Base-by-base conservation (phyloP, 1,140 invertebrate genomes). In the Drosophila yakuba region DNA sequence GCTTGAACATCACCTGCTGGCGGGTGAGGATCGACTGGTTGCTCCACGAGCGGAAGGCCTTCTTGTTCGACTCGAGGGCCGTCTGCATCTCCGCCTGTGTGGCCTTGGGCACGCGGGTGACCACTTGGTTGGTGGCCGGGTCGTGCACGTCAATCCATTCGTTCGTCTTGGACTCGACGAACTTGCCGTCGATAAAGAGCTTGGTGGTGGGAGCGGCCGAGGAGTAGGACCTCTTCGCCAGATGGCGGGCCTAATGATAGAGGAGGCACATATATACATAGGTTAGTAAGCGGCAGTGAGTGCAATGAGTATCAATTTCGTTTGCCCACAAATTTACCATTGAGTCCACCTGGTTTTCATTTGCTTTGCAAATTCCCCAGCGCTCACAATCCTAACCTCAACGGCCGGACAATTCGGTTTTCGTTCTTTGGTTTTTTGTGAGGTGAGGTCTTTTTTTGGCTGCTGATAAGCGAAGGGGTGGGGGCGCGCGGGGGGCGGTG, bases 61-160 rank as follows among this genome's bases (percentile, higher is more conserved):
- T 95, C 91, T 97, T 98, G 2, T 97, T 96, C 25, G 97, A 95
- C 51, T 96, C 95, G 8, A 99, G 96, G 0, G 99, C 99, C 28
- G 94, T 93, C 80, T 98, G 95, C 97, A 99, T 98, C 94, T 99
- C 99, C 15, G 94, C 94, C 91, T 95, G 93, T 0, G 98, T 99
- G 11, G 96, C 94, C 93, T 98, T 97, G 60, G 99, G 99, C 35
- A 99, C 98, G 68, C 96, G 94, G 28, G 94, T 94, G 52, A 97
- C 94, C 68, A 98, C 94, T 93, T 97, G 94, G 93, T 98, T 98
- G 35, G 97, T 98, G 6, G 97, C 97, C 69, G 98, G 98, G 93
- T 99, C 97, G 74, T 98, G 96, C 1, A 99, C 94, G 90, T 99
- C 98, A 81, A 98, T 97, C 96, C 97, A 99, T 83, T 99, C 96